Percentiles rank a stretch among this genome's conserved stretches.
These are phyloP conservation scores for Chaitophorus viminalis DNA, from an alignment of 2,888 invertebrate species.

Conservation along the genomic window DNA sequence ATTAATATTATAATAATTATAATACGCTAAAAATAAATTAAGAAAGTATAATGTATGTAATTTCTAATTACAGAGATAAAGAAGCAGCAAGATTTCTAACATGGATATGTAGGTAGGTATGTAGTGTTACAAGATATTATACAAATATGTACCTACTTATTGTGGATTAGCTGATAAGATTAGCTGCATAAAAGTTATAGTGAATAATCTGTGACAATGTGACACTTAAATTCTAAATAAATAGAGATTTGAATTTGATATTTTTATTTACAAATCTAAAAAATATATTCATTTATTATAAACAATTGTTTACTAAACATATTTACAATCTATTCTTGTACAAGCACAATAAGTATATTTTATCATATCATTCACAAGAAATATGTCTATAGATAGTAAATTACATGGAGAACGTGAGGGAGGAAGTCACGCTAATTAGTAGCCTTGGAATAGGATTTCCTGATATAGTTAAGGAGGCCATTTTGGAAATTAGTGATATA, in stretches of 20 bases:
- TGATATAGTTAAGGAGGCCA: too few species aligned
- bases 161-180: neutral
- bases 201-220: neutral
- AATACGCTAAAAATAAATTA: neutral
- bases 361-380: too few species aligned
- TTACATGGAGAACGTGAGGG: too few species aligned
- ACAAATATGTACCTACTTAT: neutral
- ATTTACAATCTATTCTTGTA: too few species aligned
- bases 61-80: neutral
- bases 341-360: too few species aligned
- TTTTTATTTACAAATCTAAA: neutral
- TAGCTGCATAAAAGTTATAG: neutral
- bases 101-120: too few species aligned
- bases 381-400: too few species aligned
- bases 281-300: neutral
- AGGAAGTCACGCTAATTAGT: too few species aligned
- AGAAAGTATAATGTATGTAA: neutral
- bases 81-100: constrained; percentile 9
- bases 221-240: neutral
- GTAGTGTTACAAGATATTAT: too few species aligned
- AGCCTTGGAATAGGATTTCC: too few species aligned
- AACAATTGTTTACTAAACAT: too few species aligned
- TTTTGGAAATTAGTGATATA: too few species aligned
- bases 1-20: neutral
- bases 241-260: neutral